Conservation (phyloP, 2,797 vertebrate genomes). For the Ctenochaetus hawaiiensis region DNA sequence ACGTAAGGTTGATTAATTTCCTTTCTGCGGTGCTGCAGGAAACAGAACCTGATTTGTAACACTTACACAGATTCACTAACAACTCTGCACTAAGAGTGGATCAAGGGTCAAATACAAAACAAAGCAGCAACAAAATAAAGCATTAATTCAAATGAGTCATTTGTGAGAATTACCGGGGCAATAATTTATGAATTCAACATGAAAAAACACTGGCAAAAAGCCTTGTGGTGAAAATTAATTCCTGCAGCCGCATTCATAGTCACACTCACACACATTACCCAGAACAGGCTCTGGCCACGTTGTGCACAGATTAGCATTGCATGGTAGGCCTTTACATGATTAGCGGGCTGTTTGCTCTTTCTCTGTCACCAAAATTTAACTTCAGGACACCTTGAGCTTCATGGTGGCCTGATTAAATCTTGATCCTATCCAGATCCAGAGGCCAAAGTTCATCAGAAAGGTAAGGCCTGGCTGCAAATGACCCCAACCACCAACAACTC, state of each 20-base stretch:
- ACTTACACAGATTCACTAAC: constrained; percentile 42
- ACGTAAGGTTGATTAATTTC: constrained; percentile 51
- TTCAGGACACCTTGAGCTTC: constrained; percentile 28
- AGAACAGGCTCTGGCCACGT: constrained; percentile 50
- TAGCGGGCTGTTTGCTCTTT: constrained; percentile 34
- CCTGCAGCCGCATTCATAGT: constrained; percentile 55
- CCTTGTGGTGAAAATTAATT: constrained; percentile 61
- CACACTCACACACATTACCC: constrained; percentile 54
- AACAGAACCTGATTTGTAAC: constrained; percentile 50
- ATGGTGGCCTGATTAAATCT: constrained; percentile 4
- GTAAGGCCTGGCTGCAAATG: constrained; percentile 57
- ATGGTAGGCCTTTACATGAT: constrained; percentile 18
- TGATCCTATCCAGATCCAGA: constrained; percentile 29
- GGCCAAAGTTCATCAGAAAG: constrained; percentile 64
- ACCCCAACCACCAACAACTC: constrained; percentile 59
- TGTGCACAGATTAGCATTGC: constrained; percentile 56
- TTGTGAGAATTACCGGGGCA: constrained; percentile 53
- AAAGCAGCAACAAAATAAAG: constrained; percentile 63
- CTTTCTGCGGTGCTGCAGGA: constrained; percentile 41
- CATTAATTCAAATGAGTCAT: constrained; percentile 71
- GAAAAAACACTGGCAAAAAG: constrained; percentile 52
- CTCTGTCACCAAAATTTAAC: constrained; percentile 36
- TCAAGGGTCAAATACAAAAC: constrained; percentile 65
- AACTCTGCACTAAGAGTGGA: constrained; percentile 45
- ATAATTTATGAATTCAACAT: constrained; percentile 67